phyloP scores from a whole-genome alignment of 2,797 vertebrate species.

The Eutrigla gurnardus region DNA sequence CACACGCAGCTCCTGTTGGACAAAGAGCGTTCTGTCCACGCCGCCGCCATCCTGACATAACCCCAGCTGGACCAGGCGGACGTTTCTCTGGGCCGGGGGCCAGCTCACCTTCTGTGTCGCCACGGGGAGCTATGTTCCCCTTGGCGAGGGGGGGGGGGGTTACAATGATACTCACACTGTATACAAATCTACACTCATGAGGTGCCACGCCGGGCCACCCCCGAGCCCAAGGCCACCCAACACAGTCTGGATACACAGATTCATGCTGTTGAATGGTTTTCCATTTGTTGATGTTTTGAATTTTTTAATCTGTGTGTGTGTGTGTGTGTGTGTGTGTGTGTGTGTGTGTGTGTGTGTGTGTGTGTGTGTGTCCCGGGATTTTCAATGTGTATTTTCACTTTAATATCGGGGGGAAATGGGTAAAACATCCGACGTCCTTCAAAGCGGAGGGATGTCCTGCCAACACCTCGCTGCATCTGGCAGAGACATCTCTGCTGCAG shows the following conservation, averaged over 20 bases:
- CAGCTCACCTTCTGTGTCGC: slow-evolving; percentile 77
- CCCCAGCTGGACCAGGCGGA: slow-evolving; percentile 72
- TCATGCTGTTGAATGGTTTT: slow-evolving; percentile 53
- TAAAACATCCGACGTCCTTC: slow-evolving; percentile 78
- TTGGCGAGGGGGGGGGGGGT: slow-evolving; percentile 54
- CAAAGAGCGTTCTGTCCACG: slow-evolving; percentile 76
- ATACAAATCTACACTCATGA: slow-evolving; percentile 64
- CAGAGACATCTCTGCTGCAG: slow-evolving; percentile 66
- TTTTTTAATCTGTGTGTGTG: slow-evolving; percentile 47
- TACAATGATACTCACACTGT: slow-evolving; percentile 71
- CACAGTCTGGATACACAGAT: slow-evolving; percentile 50
- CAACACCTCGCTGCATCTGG: slow-evolving; percentile 72
- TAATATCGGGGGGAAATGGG: slow-evolving; percentile 71
- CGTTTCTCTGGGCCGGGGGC: slow-evolving; percentile 75
- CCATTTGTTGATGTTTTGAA: slow-evolving; percentile 67
- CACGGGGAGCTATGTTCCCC: slow-evolving; percentile 53
- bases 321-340: slow-evolving; percentile 9
- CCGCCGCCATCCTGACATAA: slow-evolving; percentile 72
- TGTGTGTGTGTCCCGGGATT: slow-evolving; percentile 22
- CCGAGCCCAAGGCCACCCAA: slow-evolving; percentile 74
- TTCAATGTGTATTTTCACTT: slow-evolving; percentile 74
- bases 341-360: slow-evolving; percentile 51
- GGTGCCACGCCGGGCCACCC: slow-evolving; percentile 67
- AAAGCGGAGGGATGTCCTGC: slow-evolving; percentile 55
- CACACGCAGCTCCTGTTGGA: slow-evolving; percentile 76